Evolutionary conservation across 2,113 vertebrate species (phyloP).

Genomic region (Otolemur garnettii): DNA sequence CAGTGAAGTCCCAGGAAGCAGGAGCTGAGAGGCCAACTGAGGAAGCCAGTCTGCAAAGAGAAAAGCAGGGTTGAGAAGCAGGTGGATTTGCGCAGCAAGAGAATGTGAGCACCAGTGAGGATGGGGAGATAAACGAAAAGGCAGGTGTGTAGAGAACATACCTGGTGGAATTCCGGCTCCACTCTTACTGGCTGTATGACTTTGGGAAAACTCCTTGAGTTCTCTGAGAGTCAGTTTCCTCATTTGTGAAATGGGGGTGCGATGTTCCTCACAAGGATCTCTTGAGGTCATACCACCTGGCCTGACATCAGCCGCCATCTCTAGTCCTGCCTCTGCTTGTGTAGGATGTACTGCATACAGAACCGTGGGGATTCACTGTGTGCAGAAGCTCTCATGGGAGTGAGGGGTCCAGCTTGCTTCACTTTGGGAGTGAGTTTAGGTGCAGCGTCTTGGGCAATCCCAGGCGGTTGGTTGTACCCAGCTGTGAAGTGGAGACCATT

Average conservation of each 20-base stretch:
- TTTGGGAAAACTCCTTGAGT: not conserved
- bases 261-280: no score
- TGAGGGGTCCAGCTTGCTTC: not conserved
- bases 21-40: not conserved
- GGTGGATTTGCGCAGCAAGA: not conserved
- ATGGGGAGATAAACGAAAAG: not conserved
- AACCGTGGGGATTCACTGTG: accelerated
- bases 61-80: accelerated
- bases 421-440: not conserved
- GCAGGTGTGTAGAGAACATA: no score
- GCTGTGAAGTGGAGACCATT: not conserved
- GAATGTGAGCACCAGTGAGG: accelerated
- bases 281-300: accelerated
- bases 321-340: not conserved
- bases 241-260: not conserved
- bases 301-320: accelerated
- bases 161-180: not conserved
- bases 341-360: not conserved
- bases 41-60: not conserved
- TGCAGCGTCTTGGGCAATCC: not conserved
- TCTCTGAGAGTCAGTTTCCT: not conserved
- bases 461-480: accelerated
- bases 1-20: no score
- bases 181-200: not conserved
- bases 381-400: not conserved